These are phyloP conservation scores for Heteronetta atricapilla DNA, from an alignment of 2,113 vertebrate species.

Conservation along the genomic window DNA sequence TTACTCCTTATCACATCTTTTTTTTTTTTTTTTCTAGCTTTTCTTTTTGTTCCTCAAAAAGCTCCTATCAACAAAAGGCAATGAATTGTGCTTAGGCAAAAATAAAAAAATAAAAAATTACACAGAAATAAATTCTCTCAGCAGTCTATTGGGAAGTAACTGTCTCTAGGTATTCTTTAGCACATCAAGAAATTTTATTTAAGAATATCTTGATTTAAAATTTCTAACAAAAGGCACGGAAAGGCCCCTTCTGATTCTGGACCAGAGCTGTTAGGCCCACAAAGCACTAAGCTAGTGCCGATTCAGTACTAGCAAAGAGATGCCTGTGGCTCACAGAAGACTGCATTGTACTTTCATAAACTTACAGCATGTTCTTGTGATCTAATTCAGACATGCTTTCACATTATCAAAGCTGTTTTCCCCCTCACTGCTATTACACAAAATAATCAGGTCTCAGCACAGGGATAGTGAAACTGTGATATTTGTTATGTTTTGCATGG, in stretches of 20 bases:
- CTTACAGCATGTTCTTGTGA: background rate
- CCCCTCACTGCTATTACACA: background rate
- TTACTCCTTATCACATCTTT: too few species aligned
- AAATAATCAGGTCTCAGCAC: background rate
- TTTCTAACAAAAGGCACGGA: background rate
- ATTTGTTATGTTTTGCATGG: background rate
- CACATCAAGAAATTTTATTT: background rate
- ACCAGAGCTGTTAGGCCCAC: background rate
- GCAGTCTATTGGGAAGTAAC: background rate
- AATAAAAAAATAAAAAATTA: background rate
- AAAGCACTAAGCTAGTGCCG: background rate
- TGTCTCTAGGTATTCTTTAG: background rate
- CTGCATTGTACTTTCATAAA: background rate
- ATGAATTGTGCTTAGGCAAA: background rate
- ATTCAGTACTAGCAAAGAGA: background rate
- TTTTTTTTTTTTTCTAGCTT: background rate
- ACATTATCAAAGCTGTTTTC: background rate
- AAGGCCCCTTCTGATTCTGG: background rate
- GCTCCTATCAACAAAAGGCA: background rate
- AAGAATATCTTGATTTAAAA: background rate
- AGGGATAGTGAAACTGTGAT: background rate
- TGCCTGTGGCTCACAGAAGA: background rate
- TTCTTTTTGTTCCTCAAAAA: background rate
- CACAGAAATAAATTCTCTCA: background rate
- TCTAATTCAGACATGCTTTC: background rate